These are phyloP conservation scores for Coenonympha arcania DNA, from an alignment of 2,888 invertebrate species.

Conservation along the genomic window DNA sequence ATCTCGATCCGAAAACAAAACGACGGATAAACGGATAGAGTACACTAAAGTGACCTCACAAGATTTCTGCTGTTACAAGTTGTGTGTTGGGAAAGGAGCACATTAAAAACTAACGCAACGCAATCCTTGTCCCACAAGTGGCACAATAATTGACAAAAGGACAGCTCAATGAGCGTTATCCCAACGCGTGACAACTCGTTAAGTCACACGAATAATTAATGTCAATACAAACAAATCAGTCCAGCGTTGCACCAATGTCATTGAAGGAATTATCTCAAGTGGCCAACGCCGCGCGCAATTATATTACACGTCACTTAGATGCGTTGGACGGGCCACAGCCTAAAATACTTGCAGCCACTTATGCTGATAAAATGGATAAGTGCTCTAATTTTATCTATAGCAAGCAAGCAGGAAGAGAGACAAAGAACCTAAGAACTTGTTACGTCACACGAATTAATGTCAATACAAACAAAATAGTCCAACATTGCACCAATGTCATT, in stretches of 20 bases:
- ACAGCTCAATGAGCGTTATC: not conserved
- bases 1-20: too few species aligned
- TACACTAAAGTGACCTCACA: too few species aligned
- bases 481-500: slow-evolving; percentile 30
- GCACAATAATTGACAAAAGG: not conserved
- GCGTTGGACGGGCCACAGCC: slow-evolving; percentile 11
- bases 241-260: slow-evolving; percentile 28
- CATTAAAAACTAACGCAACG: too few species aligned
- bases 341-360: too few species aligned
- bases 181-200: slow-evolving; percentile 9
- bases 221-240: slow-evolving; percentile 41
- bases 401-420: too few species aligned
- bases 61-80: too few species aligned
- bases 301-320: slow-evolving; percentile 26
- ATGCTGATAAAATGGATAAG: too few species aligned
- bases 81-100: too few species aligned
- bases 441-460: slow-evolving; percentile 35
- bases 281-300: slow-evolving; percentile 40
- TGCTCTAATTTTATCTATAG: too few species aligned
- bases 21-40: too few species aligned
- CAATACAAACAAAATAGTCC: slow-evolving; percentile 39
- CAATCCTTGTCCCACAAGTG: too few species aligned
- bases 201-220: slow-evolving; percentile 30
- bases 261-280: slow-evolving; percentile 40
- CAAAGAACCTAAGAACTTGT: too few species aligned